phyloP scores from a whole-genome alignment of 2,888 invertebrate genomes.

The Prosopocoilus inquinatus region DNA sequence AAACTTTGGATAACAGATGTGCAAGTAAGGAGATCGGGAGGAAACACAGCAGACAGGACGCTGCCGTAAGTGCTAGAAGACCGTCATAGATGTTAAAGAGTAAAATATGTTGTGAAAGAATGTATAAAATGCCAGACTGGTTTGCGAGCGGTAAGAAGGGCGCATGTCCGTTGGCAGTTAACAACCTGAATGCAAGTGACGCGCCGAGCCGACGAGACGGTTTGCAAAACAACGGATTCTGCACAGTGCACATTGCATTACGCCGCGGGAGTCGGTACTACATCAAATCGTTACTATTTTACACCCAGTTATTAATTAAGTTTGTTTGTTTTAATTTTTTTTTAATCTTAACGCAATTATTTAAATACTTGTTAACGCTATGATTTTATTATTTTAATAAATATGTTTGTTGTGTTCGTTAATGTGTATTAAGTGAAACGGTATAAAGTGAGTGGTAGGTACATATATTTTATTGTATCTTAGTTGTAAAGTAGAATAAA shows the following conservation, averaged over 20 bases:
- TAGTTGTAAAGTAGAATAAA: too few species aligned
- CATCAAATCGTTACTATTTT: constrained; percentile 40
- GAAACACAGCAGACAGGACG: constrained; percentile 25
- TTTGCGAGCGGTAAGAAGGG: constrained; percentile 36
- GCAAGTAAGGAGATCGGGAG: constrained; percentile 11
- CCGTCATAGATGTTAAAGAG: constrained; percentile 14
- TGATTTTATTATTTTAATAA: constrained; percentile 30
- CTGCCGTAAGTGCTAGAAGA: constrained; percentile 7
- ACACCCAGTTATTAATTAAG: constrained; percentile 29
- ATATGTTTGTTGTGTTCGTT: constrained; percentile 51
- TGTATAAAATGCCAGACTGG: constrained; percentile 42
- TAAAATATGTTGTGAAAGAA: constrained; percentile 26
- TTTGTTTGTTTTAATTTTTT: constrained; percentile 19
- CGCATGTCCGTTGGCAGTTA: constrained; percentile 40
- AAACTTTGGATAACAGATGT: constrained; percentile 13
- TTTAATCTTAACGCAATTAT: constrained; percentile 19
- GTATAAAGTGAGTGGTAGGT: constrained; percentile 38
- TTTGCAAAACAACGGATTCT: constrained; percentile 51
- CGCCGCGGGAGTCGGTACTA: constrained; percentile 51
- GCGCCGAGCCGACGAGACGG: constrained; percentile 43
- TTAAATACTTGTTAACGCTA: constrained; percentile 26
- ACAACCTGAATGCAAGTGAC: constrained; percentile 45
- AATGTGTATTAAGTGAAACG: constrained; percentile 40
- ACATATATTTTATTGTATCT: constrained; percentile 11
- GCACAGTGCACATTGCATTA: constrained; percentile 49